Percentiles rank a stretch among this genome's conserved stretches.
Evolutionary conservation across 2,113 vertebrate genomes (phyloP).

Genomic region (Albula goreensis): DNA sequence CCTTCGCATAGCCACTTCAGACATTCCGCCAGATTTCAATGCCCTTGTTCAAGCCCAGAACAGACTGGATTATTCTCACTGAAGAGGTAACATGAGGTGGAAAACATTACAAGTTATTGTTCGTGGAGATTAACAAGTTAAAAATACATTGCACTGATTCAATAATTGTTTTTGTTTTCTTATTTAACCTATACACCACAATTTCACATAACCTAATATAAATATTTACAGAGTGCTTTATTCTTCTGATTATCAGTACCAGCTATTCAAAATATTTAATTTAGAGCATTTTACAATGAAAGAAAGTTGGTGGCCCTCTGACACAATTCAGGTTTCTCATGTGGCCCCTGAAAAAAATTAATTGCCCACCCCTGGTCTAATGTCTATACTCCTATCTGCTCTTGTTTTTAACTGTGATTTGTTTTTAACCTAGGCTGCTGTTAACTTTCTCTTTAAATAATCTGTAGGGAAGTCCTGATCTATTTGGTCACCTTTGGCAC

Average conservation of each 20-base stretch:
- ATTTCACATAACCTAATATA: conserved; percentile 16
- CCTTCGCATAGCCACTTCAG: conserved; percentile 45
- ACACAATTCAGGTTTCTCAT: too few relatives aligned
- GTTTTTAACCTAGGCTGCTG: too few relatives aligned
- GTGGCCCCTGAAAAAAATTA: too few relatives aligned
- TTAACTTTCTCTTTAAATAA: too few relatives aligned
- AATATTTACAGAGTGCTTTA: not conserved
- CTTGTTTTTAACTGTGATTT: too few relatives aligned
- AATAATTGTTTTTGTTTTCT: not conserved
- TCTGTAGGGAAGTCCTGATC: too few relatives aligned
- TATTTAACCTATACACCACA: not conserved
- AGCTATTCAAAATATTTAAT: conserved; percentile 19
- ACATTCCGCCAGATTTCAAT: conserved; percentile 44
- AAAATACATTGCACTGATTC: not conserved
- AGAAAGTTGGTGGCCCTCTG: too few relatives aligned
- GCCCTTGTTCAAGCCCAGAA: conserved; percentile 47
- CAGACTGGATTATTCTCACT: conserved; percentile 36
- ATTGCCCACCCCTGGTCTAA: too few relatives aligned
- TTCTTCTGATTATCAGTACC: not conserved
- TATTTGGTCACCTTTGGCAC: too few relatives aligned
- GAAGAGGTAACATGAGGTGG: conserved; percentile 9
- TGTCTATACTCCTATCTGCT: too few relatives aligned
- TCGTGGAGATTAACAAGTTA: not conserved
- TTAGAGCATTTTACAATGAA: too few relatives aligned
- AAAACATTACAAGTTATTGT: conserved; percentile 9